A percentile compares a stretch with the other conserved stretches of the same genome.
Evolutionary conservation across 2,797 vertebrate genomes (phyloP).

Genomic region (Melopsittacus undulatus): DNA sequence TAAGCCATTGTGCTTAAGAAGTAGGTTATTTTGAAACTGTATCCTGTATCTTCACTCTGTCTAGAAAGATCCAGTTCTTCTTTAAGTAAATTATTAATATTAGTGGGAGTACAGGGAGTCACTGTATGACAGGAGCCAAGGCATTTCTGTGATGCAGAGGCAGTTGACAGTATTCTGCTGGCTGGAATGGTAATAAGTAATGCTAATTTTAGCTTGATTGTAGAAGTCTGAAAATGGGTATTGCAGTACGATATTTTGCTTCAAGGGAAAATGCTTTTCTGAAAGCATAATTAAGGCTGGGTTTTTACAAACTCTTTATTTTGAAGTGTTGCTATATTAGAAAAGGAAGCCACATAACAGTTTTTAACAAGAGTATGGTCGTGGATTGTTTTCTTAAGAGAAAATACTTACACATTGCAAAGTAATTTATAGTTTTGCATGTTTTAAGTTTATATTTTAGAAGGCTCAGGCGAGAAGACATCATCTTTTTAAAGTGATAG

Average conservation of each 20-base stretch:
- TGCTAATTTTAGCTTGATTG: slow-evolving; percentile 31
- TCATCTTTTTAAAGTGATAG: not conserved
- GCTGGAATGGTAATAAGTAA: slow-evolving; percentile 27
- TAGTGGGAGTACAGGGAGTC: not conserved
- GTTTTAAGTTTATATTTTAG: not conserved
- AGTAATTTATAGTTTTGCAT: not conserved
- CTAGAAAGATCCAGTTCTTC: not conserved
- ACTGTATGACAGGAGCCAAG: slow-evolving; percentile 21
- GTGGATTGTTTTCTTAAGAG: not conserved
- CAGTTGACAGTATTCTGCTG: slow-evolving; percentile 28
- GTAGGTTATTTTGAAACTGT: not conserved
- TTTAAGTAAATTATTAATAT: slow-evolving; percentile 27
- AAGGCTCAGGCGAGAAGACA: not conserved
- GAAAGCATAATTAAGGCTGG: not conserved
- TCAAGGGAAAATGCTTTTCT: slow-evolving; percentile 2
- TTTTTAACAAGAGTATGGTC: not conserved
- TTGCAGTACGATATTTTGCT: not conserved
- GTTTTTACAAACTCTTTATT: not conserved
- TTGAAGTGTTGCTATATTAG: not conserved
- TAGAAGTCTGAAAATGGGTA: slow-evolving; percentile 4
- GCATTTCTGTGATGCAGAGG: slow-evolving; percentile 7
- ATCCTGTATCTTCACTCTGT: not conserved
- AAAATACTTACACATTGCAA: not conserved
- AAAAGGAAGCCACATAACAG: not conserved
- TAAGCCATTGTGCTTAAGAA: not conserved